phyloP scores from a whole-genome alignment of 1,140 invertebrate species.

The Drosophila bocqueti region DNA sequence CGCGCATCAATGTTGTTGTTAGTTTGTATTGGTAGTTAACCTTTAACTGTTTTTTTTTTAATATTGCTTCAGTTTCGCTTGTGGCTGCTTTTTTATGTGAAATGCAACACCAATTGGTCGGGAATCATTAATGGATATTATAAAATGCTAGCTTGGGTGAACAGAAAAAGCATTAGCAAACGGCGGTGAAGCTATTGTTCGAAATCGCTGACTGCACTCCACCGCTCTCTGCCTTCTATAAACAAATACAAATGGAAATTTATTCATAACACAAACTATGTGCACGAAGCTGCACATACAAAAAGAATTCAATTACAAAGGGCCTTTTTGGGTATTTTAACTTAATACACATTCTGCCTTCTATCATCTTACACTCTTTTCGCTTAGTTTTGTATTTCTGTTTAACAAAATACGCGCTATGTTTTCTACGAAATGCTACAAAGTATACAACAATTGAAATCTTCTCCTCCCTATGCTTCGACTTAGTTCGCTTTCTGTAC shows the following conservation, averaged over 20 bases:
- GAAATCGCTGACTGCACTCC: background rate
- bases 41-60: slow-evolving; percentile 26
- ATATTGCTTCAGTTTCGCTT: slow-evolving; percentile 65
- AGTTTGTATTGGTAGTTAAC: slow-evolving; percentile 54
- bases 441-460: slow-evolving; percentile 77
- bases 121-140: slow-evolving; percentile 41
- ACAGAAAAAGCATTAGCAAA: slow-evolving; percentile 31
- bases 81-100: slow-evolving; percentile 24
- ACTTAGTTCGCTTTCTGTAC: slow-evolving; percentile 41
- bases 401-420: slow-evolving; percentile 77
- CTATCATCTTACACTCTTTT: slow-evolving; percentile 43
- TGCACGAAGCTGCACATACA: slow-evolving; percentile 30
- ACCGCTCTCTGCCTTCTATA: slow-evolving; percentile 5
- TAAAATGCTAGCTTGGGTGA: slow-evolving; percentile 49
- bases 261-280: slow-evolving; percentile 29
- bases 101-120: slow-evolving; percentile 42
- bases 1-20: slow-evolving; percentile 34
- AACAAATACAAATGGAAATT: slow-evolving; percentile 38
- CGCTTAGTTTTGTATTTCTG: slow-evolving; percentile 51
- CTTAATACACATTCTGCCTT: slow-evolving; percentile 24
- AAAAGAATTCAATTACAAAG: slow-evolving; percentile 27
- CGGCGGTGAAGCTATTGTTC: slow-evolving; percentile 1
- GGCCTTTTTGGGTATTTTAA: slow-evolving; percentile 17
- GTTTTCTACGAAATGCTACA: slow-evolving; percentile 77
- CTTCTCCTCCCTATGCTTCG: slow-evolving; percentile 33